Base-by-base conservation (phyloP, 2,888 invertebrate genomes). In the Chrysina gloriosa region DNA sequence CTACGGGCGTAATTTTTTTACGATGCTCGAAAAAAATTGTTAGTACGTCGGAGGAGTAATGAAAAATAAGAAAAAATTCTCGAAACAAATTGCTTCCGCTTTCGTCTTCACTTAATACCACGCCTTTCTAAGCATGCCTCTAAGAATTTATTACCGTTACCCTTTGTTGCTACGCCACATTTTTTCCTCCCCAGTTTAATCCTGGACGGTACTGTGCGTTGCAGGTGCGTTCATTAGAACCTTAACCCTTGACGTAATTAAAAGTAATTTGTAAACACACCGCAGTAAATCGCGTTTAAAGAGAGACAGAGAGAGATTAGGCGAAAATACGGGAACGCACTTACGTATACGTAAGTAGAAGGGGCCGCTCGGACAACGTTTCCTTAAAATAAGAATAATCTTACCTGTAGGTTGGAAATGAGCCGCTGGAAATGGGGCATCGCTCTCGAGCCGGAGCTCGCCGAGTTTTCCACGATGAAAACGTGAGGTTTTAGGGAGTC, bases 341-440 rank as follows among this genome's bases (percentile, higher is more conserved):
- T 6, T n/a, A n/a, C n/a, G n/a, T n/a, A n/a, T n/a, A n/a, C n/a
- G n/a, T n/a, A n/a, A n/a, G n/a, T n/a, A 29, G 52, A n/a, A 14
- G 11, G 14, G 23, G 11, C n/a, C 29, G 16, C 45, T 19, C 19
- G 45, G 7, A n/a, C 45, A 21, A 21, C 19, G 21, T 21, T 31
- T 29, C 31, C 16, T 54, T 29, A 31, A 64, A 64, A 47, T 48
- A 31, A 42, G 34, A 58, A 58, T 58, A 36, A 31, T 82, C 90
- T 90, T 88, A 91, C 91, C 91, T 91, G 90, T 78, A 91, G 83
- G 79, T 89, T 89, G 77, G 88, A 87, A 79, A 92, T 86, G 77
- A 92, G 85, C 80, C 87, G 87, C 81, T 88, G 89, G 81, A 92
- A 88, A 82, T 90, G 89, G 74, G 91, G 91, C 85, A 90, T 83